Base-by-base conservation (phyloP, 2,113 vertebrate species). In the Natator depressus region DNA sequence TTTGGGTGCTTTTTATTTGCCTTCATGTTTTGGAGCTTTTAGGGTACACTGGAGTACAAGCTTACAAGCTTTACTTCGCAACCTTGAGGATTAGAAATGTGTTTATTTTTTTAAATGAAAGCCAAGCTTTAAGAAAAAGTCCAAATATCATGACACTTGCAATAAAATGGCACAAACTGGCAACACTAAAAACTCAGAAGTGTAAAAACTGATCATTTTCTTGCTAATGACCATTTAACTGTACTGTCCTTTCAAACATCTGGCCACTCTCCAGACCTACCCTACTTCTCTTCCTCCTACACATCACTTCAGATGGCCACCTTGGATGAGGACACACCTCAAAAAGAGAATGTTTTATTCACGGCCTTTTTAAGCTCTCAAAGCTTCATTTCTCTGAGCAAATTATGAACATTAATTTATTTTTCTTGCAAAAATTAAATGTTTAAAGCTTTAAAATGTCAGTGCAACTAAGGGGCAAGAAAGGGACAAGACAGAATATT, bases 191-290 rank as follows among this genome's bases (percentile, higher is more conserved):
- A 79, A 69, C 65, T 93, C 53, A 80, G n/a, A 89, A 90, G 88
- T 3, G 49, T 31, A 95, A 97, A 94, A 90, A 84, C 89, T 80
- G 87, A 93, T 90, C 29, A 76, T 96, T 96, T 96, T 86, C 82
- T 69, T 90, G 86, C 91, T 95, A 95, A 97, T 94, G 84, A 94
- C 88, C 92, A 91, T 96, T 89, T 96, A 95, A 65, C 89, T 94
- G 80, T 54, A 29, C 76, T 80, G 83, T 19, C 80, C 87, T 93
- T 94, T 95, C 27, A 85, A 89, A 95, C 4, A 53, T 79, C 50
- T 95, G 97, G 96, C 93, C 88, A 54, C 72, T 78, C 12, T 89
- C 87, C 87, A 93, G 84, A 75, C 85, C 88, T 46, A 88, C 88
- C 51, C 49, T 69, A 55, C n/a, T 93, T 53, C 84, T 19, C 90